A percentile compares a stretch with the other conserved stretches of the same genome.
Evolutionary conservation across 2,888 invertebrate species (phyloP).

Genomic region (Drosophila algonquin): DNA sequence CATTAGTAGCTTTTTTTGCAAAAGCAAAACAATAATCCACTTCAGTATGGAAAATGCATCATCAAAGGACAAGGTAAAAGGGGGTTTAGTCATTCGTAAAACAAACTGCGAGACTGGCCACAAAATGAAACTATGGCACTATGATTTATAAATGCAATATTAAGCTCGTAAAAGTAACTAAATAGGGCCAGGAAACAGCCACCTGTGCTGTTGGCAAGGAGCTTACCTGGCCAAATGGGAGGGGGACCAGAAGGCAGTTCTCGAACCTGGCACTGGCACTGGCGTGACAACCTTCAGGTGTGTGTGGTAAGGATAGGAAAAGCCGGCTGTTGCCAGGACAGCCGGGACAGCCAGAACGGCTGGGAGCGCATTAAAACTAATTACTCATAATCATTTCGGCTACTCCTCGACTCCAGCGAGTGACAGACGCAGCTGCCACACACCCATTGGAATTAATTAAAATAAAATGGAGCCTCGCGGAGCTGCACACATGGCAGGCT

Average conservation of each 20-base stretch:
- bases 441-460: slow-evolving; percentile 66
- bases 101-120: background rate
- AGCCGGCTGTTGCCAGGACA: slow-evolving; percentile 20
- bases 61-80: background rate
- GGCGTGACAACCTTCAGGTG: slow-evolving; percentile 31
- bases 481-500: slow-evolving; percentile 49
- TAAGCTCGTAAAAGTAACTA: background rate
- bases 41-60: background rate
- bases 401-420: slow-evolving; percentile 26
- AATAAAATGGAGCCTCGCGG: slow-evolving; percentile 39
- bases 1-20: background rate
- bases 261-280: slow-evolving; percentile 13
- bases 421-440: slow-evolving; percentile 29
- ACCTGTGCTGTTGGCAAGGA: background rate
- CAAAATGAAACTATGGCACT: background rate
- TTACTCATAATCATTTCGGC: slow-evolving; percentile 52
- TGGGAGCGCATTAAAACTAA: slow-evolving; percentile 49
- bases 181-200: background rate
- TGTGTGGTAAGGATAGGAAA: slow-evolving; percentile 15
- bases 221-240: background rate
- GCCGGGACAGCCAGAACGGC: slow-evolving; percentile 4
- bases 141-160: background rate
- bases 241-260: background rate
- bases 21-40: background rate
- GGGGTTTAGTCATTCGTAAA: background rate